A percentile compares a stretch with the other conserved stretches of the same genome.
These are phyloP conservation scores for Protonibea diacanthus DNA, from an alignment of 2,797 vertebrate species.

Conservation along the genomic window DNA sequence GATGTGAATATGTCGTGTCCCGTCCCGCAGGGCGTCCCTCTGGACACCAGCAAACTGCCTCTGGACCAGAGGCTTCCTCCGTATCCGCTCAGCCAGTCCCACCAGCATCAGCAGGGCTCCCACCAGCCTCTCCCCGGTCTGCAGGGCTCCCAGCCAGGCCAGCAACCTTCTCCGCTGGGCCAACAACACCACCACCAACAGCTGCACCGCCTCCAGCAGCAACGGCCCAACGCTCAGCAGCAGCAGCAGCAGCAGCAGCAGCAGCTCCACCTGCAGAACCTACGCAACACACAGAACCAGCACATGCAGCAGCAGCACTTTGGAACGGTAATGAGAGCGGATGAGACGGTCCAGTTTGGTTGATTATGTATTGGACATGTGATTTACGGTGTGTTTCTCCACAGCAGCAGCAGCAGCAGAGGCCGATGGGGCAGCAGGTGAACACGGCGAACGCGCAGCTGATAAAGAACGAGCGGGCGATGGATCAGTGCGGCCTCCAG, in stretches of 20 bases:
- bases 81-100: constrained; percentile 87
- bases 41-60: constrained; percentile 92
- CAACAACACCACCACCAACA: constrained; percentile 75
- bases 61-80: constrained; percentile 91
- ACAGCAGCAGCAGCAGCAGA: constrained; percentile 64
- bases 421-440: constrained; percentile 39
- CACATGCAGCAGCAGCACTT: constrained; percentile 76
- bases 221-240: constrained; percentile 56
- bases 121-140: constrained; percentile 57
- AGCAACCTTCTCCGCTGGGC: constrained; percentile 60
- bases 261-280: constrained; percentile 81
- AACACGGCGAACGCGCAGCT: constrained; percentile 21
- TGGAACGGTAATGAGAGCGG: constrained; percentile 46
- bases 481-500: constrained; percentile 76
- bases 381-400: not conserved
- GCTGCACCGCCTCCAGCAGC: constrained; percentile 70
- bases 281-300: constrained; percentile 77
- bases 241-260: constrained; percentile 62
- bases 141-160: constrained; percentile 62
- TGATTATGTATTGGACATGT: not conserved
- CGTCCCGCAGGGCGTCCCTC: constrained; percentile 88
- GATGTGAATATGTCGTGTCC: too few relatives aligned
- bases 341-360: not conserved
- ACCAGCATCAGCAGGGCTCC: constrained; percentile 64
- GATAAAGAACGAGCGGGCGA: constrained; percentile 64